These are phyloP conservation scores for Python bivittatus DNA, from an alignment of 2,113 vertebrate species.

Conservation along the genomic window DNA sequence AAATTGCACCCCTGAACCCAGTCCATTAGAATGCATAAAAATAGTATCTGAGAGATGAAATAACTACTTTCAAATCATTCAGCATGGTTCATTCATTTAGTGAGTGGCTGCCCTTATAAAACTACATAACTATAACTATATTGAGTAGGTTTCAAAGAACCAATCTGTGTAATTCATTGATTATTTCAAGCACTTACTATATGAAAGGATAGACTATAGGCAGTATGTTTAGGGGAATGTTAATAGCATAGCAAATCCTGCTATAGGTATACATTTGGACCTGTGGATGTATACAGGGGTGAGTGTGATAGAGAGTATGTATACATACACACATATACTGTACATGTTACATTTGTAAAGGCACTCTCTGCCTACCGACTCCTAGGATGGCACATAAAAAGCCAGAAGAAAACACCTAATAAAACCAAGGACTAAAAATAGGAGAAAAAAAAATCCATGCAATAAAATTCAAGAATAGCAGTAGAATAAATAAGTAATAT, in stretches of 20 bases:
- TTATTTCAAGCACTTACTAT: not conserved
- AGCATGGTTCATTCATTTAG: not conserved
- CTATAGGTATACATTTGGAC: not conserved
- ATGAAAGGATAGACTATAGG: not conserved
- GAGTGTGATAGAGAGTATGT: not conserved
- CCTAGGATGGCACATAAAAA: not conserved
- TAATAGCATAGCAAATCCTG: not conserved
- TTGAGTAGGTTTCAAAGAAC: not conserved
- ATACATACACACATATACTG: not conserved
- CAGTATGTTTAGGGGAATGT: not conserved
- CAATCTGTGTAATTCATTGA: not conserved
- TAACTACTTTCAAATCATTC: not conserved
- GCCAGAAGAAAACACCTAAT: not conserved
- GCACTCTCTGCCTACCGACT: not conserved
- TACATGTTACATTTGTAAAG: not conserved
- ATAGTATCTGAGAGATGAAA: not conserved
- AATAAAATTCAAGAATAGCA: not conserved
- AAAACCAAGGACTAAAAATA: not conserved
- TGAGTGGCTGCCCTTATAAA: not conserved
- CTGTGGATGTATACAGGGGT: not conserved
- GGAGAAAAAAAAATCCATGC: not conserved
- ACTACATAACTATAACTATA: not conserved
- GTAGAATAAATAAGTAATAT: not conserved
- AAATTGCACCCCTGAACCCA: too few species aligned
- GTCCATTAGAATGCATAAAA: not conserved